Percentiles rank a stretch among this genome's conserved stretches.
Evolutionary conservation across 2,797 vertebrate species (phyloP).

Genomic region (Pseudopleuronectes americanus): DNA sequence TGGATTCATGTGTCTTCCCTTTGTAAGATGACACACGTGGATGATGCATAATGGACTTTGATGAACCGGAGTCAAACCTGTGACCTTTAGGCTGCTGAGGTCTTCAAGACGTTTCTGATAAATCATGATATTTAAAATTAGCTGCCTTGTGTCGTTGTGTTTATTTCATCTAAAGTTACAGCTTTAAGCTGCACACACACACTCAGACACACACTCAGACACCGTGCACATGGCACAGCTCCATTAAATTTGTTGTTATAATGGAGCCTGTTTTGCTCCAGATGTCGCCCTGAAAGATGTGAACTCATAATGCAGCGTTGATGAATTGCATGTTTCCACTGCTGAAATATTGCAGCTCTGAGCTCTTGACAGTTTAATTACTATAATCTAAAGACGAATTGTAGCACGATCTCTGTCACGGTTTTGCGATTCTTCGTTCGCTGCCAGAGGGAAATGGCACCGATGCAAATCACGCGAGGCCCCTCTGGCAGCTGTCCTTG

Average conservation of each 20-base stretch:
- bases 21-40: no score
- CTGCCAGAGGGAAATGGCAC: constrained; percentile 60
- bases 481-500: constrained; percentile 66
- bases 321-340: constrained; percentile 53
- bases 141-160: neutral
- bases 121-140: neutral
- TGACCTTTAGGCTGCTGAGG: neutral
- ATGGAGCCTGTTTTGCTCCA: constrained; percentile 44
- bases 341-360: constrained; percentile 54
- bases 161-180: neutral
- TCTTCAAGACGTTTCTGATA: no score
- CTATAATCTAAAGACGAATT: constrained; percentile 65
- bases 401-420: constrained; percentile 65
- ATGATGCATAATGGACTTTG: neutral
- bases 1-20: neutral
- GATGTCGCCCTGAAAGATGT: constrained; percentile 49
- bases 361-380: constrained; percentile 72
- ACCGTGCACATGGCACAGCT: neutral
- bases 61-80: neutral
- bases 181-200: no score
- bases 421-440: constrained; percentile 42
- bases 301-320: constrained; percentile 41
- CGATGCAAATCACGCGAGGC: constrained; percentile 57
- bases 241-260: constrained; percentile 38
- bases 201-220: neutral